These are phyloP conservation scores for Papilio polytes DNA, from an alignment of 1,140 invertebrate genomes.

Conservation along the genomic window DNA sequence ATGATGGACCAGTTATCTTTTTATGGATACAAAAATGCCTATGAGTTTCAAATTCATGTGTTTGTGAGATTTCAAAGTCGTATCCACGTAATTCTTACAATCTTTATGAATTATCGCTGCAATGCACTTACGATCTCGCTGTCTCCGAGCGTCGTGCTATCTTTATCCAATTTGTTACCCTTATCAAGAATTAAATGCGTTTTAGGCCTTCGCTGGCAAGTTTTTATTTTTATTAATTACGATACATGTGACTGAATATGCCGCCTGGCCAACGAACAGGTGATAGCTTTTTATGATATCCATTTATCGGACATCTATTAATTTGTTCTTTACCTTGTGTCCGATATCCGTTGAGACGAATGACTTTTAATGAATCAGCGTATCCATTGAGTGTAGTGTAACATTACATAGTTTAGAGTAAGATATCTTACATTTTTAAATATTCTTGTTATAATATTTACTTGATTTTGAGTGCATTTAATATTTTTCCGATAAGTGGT, in stretches of 20 bases:
- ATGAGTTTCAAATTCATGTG: too few relatives aligned
- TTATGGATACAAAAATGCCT: not conserved
- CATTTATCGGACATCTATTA: slow-evolving; percentile 63
- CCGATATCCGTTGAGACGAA: slow-evolving; percentile 34
- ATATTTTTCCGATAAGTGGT: too few relatives aligned
- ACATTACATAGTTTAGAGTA: not conserved
- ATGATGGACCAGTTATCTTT: too few relatives aligned
- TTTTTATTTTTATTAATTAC: slow-evolving; percentile 81
- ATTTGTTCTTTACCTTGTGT: slow-evolving; percentile 66
- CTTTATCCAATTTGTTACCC: slow-evolving; percentile 84
- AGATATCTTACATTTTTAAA: not conserved
- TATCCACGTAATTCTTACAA: slow-evolving; percentile 54
- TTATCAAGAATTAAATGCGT: slow-evolving; percentile 83
- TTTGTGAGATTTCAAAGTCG: slow-evolving; percentile 16
- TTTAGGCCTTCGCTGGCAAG: slow-evolving; percentile 71
- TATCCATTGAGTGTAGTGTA: slow-evolving; percentile 16
- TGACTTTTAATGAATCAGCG: slow-evolving; percentile 29
- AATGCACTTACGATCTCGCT: slow-evolving; percentile 82
- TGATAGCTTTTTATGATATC: slow-evolving; percentile 64
- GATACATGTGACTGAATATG: slow-evolving; percentile 50
- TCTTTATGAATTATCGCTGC: slow-evolving; percentile 73
- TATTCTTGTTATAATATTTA: not conserved
- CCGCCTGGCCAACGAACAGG: slow-evolving; percentile 52
- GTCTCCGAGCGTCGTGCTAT: slow-evolving; percentile 73
- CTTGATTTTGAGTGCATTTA: too few relatives aligned